A percentile compares a stretch with the other conserved stretches of the same genome.
These are phyloP conservation scores for Rhingia rostrata DNA, from an alignment of 2,888 invertebrate genomes.

Conservation along the genomic window DNA sequence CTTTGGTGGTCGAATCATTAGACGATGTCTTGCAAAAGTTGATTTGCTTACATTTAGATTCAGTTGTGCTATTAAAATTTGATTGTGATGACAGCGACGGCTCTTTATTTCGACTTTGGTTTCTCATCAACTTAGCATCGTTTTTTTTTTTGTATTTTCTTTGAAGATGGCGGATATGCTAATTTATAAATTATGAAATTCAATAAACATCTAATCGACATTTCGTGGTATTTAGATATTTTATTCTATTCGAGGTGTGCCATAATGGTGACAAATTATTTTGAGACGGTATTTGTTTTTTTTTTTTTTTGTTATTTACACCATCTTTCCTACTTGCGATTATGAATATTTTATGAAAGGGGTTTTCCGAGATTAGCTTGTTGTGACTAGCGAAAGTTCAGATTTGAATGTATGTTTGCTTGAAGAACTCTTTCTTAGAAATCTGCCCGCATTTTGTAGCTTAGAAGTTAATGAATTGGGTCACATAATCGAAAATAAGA, in stretches of 20 bases:
- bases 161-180: not conserved
- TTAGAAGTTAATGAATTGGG: no score
- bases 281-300: constrained; percentile 4
- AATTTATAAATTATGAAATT: constrained; percentile 2
- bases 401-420: not conserved
- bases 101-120: no score
- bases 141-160: constrained; percentile 1
- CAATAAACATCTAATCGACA: constrained; percentile 4
- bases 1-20: constrained; percentile 15
- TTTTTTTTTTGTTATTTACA: not conserved
- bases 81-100: no score
- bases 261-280: constrained; percentile 1
- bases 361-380: not conserved
- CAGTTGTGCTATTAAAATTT: not conserved
- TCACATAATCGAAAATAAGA: no score
- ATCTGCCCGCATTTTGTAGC: no score
- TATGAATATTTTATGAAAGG: not conserved
- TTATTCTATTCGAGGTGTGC: constrained; percentile 13
- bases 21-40: constrained; percentile 43
- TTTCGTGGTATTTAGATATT: not conserved
- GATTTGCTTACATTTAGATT: constrained; percentile 6
- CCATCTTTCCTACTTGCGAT: no score
- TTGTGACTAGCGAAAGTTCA: constrained; percentile 4
- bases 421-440: not conserved
- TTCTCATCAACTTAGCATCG: not conserved